Evolutionary conservation across 2,113 vertebrate species (phyloP).

Genomic region (Gopherus evgoodei): DNA sequence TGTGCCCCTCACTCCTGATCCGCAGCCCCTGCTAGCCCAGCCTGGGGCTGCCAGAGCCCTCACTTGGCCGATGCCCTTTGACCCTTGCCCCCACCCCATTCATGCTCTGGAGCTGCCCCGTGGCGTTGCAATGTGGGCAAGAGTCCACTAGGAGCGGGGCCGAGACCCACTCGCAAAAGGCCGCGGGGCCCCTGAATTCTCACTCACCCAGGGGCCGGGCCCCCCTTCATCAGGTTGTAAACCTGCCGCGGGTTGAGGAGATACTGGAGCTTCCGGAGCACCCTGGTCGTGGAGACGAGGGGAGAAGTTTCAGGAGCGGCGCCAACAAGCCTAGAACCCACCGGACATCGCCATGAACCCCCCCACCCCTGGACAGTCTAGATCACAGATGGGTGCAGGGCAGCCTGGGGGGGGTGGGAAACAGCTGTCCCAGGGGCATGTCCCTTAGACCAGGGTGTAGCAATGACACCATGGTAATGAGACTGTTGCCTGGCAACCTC

Average conservation of each 20-base stretch:
- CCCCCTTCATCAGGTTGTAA: conserved; percentile 86
- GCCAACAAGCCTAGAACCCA: not conserved
- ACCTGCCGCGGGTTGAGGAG: conserved; percentile 94
- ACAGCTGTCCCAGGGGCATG: not conserved
- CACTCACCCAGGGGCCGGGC: conserved; percentile 88
- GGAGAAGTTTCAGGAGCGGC: rapidly evolving
- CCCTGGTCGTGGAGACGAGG: conserved; percentile 72
- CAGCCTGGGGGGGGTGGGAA: too few relatives aligned
- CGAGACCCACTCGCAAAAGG: not conserved
- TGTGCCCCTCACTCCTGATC: not conserved
- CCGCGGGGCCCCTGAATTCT: not conserved
- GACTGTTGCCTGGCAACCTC: not conserved
- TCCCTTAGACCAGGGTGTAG: not conserved
- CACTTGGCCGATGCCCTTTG: not conserved
- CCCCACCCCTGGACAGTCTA: not conserved
- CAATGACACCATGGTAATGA: not conserved
- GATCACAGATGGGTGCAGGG: not conserved
- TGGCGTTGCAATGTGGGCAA: not conserved
- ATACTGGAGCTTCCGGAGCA: conserved; percentile 92
- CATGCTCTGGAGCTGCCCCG: not conserved
- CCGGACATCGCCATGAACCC: too few relatives aligned
- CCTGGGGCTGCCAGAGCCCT: too few relatives aligned
- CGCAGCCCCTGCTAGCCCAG: not conserved
- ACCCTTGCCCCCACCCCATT: not conserved
- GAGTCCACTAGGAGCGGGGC: not conserved